A percentile compares a stretch with the other conserved stretches of the same genome.
phyloP scores from a whole-genome alignment of 2,888 invertebrate species.

The Nemurella pictetii region DNA sequence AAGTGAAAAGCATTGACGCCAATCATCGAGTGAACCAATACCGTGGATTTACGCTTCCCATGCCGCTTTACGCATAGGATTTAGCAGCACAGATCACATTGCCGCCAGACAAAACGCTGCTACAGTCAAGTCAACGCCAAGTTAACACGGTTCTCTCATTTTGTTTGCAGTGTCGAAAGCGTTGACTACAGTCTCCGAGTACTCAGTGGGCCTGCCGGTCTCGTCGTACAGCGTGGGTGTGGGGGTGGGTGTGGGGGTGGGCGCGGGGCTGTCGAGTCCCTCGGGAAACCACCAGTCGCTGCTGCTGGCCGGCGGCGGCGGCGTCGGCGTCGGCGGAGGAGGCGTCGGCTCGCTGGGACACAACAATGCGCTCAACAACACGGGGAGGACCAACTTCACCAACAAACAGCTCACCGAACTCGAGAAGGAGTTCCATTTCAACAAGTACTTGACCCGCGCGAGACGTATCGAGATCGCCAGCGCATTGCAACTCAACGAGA shows the following conservation, averaged over 20 bases:
- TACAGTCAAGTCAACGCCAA: too few relatives aligned
- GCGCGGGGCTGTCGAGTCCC: slow-evolving; percentile 4
- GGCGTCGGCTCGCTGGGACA: slow-evolving; percentile 48
- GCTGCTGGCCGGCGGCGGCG: background rate
- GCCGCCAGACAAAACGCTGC: too few relatives aligned
- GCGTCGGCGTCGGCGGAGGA: too few relatives aligned
- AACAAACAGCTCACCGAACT: slow-evolving; percentile 99
- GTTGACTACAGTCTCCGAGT: slow-evolving; percentile 44
- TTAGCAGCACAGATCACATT: too few relatives aligned
- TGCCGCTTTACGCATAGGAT: too few relatives aligned
- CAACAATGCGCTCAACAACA: slow-evolving; percentile 68
- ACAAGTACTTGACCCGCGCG: slow-evolving; percentile 96
- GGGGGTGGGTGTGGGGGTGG: background rate
- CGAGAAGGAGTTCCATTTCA: slow-evolving; percentile 99
- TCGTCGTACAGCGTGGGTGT: slow-evolving; percentile 29
- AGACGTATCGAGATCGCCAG: slow-evolving; percentile 97
- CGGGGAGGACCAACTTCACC: slow-evolving; percentile 97
- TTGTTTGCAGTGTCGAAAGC: slow-evolving; percentile 45
- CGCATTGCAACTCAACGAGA: slow-evolving; percentile 93
- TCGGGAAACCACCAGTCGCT: slow-evolving; percentile 14
- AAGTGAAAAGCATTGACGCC: too few relatives aligned
- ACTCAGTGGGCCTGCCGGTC: slow-evolving; percentile 36
- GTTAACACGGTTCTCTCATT: slow-evolving; percentile 2
- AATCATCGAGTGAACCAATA: too few relatives aligned
- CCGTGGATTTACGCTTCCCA: too few relatives aligned